Evolutionary conservation across 2,888 invertebrate species (phyloP).

Genomic region (Adineta ricciae): DNA sequence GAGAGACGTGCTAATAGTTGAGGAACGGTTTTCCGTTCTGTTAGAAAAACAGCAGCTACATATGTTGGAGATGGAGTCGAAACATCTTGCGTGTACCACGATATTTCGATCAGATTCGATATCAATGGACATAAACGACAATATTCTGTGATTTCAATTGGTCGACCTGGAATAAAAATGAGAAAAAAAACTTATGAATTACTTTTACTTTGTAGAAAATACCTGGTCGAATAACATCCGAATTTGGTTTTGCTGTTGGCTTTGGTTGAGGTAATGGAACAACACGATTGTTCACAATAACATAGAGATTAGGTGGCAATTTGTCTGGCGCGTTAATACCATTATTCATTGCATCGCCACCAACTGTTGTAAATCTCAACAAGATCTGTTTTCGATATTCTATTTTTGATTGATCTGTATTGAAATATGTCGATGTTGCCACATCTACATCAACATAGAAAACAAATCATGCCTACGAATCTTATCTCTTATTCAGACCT

Average conservation of each 20-base stretch:
- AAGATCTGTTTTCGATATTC: slow-evolving; percentile 30
- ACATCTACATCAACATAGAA: not conserved
- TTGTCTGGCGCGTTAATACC: not conserved
- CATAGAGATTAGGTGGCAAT: slow-evolving; percentile 30
- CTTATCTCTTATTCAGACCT: not conserved
- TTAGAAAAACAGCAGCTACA: not conserved
- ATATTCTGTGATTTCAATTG: slow-evolving; percentile 31
- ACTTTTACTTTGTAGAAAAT: too few relatives aligned
- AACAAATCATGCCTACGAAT: not conserved
- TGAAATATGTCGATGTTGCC: not conserved
- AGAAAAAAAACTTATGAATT: too few relatives aligned
- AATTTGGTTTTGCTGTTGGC: slow-evolving; percentile 34
- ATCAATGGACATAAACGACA: slow-evolving; percentile 32
- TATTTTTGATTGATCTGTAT: not conserved
- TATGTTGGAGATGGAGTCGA: not conserved
- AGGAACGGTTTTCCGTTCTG: slow-evolving; percentile 4
- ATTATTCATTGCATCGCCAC: not conserved
- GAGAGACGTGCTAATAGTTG: not conserved
- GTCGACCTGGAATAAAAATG: not conserved
- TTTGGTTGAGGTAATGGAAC: slow-evolving; percentile 32
- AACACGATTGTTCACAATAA: slow-evolving; percentile 26
- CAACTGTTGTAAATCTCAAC: slow-evolving; percentile 26
- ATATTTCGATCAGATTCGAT: slow-evolving; percentile 14
- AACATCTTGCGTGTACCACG: not conserved
- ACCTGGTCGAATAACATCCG: slow-evolving; percentile 12